Percentiles rank a stretch among this genome's conserved stretches.
phyloP scores from a whole-genome alignment of 2,797 vertebrate genomes.

The Paedocypris micromegethes region DNA sequence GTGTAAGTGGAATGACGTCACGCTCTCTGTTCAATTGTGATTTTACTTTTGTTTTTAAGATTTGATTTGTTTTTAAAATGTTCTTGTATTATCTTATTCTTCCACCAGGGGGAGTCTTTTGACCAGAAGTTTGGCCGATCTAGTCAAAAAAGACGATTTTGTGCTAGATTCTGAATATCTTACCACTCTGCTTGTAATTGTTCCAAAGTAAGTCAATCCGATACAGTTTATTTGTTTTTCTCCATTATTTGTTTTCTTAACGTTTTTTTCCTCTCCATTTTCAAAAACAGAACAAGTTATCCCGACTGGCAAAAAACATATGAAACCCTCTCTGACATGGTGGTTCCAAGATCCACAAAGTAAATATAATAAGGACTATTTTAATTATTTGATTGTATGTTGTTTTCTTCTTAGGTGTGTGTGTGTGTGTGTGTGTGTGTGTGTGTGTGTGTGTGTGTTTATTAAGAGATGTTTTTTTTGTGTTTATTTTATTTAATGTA shows the following conservation, averaged over 20 bases:
- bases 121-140: slow-evolving; percentile 92
- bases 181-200: slow-evolving; percentile 89
- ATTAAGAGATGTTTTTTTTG: background rate
- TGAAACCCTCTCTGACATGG: slow-evolving; percentile 93
- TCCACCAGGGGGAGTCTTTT: slow-evolving; percentile 85
- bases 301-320: slow-evolving; percentile 91
- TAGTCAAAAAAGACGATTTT: slow-evolving; percentile 97
- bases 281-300: slow-evolving; percentile 70
- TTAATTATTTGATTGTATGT: background rate
- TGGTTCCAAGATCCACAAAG: slow-evolving; percentile 93
- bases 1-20: slow-evolving; percentile 73
- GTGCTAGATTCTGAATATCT: slow-evolving; percentile 95
- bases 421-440: background rate
- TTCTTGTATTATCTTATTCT: background rate
- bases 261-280: background rate
- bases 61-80: too few relatives aligned
- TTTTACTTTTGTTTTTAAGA: background rate
- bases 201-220: slow-evolving; percentile 81
- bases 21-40: background rate
- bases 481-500: too few relatives aligned
- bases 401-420: too few relatives aligned
- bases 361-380: slow-evolving; percentile 41
- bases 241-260: slow-evolving; percentile 1
- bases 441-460: background rate
- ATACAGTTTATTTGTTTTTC: background rate